Evolutionary conservation across 1,140 invertebrate species (phyloP).

Genomic region (Trichonephila inaurata): DNA sequence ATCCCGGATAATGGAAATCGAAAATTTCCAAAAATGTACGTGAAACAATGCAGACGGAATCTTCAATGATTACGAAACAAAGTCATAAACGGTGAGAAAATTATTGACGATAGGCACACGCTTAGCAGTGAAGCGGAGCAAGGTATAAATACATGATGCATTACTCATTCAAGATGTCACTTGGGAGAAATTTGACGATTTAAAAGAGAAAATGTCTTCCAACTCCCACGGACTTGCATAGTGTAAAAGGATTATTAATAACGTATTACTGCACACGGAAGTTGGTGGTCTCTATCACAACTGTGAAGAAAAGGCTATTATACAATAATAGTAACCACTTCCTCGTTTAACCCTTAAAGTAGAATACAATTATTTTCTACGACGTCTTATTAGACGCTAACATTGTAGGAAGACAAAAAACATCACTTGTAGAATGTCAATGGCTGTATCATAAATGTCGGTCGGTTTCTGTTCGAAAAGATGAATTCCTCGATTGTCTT

Average conservation of each 20-base stretch:
- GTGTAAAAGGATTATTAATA: not conserved
- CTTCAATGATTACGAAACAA: not conserved
- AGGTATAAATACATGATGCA: not conserved
- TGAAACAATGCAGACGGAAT: not conserved
- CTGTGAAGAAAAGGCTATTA: not conserved
- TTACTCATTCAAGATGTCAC: not conserved
- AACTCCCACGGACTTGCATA: not conserved
- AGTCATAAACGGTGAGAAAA: not conserved
- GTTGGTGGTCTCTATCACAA: not conserved
- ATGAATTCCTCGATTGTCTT: too few species aligned
- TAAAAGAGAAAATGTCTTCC: not conserved
- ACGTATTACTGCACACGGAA: slow-evolving; percentile 13
- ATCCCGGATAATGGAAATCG: not conserved
- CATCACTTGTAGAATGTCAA: not conserved
- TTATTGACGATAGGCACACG: not conserved
- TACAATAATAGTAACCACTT: not conserved
- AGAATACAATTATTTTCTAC: not conserved
- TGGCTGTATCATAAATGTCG: not conserved
- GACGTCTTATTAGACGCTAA: too few species aligned
- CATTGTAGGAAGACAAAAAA: not conserved
- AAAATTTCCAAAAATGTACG: not conserved
- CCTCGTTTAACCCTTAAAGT: not conserved
- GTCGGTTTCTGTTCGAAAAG: too few species aligned
- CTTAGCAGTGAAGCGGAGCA: not conserved
- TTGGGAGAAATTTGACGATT: not conserved